Evolutionary conservation across 2,888 invertebrate species (phyloP), one percentile per base, ranked within the genome.

Genomic region (Danaus chrysippus): DNA sequence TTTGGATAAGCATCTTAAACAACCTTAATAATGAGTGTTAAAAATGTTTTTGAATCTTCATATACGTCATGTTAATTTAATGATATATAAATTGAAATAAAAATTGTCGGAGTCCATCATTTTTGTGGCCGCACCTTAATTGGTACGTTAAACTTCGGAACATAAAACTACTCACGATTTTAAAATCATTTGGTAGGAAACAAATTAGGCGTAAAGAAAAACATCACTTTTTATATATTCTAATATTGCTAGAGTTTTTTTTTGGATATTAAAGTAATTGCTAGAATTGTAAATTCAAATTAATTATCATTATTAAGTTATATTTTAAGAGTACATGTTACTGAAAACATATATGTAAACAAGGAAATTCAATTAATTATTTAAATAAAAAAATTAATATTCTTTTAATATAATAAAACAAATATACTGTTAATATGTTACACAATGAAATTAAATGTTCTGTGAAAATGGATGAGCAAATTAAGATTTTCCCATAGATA

Each of bases 131-230:
- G 43, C 44, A 54, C 12, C 19, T 43, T 63, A 63, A 67, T 65
- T 65, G 55, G 58, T 55, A 49, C 61, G 59, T 52, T 60, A 66
- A 63, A 49, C 54, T 42, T 62, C 59, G 58, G 56, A 49, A 59
- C 57, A 56, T 63, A 60, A 64, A 61, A 63, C 62, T 54, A 54
- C 68, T 76, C 78, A 78, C 78, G 76, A 78, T 57, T 73, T 64
- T 58, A 70, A 72, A 73, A 78, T 76, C 71, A 74, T 69, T 66
- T 64, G 66, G 68, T 73, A 76, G 75, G 74, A 76, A 76, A 66
- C 57, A 68, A 69, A 71, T 71, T 68, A 52, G 68, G 61, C 64
- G 59, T 64, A 69, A 59, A 68, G 65, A 67, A 70, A 69, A 69
- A 70, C 68, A 64, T 59, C 44, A 43, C 19, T 62, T 65, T 62